phyloP scores from a whole-genome alignment of 2,797 vertebrate species.

The Peromyscus attwateri region DNA sequence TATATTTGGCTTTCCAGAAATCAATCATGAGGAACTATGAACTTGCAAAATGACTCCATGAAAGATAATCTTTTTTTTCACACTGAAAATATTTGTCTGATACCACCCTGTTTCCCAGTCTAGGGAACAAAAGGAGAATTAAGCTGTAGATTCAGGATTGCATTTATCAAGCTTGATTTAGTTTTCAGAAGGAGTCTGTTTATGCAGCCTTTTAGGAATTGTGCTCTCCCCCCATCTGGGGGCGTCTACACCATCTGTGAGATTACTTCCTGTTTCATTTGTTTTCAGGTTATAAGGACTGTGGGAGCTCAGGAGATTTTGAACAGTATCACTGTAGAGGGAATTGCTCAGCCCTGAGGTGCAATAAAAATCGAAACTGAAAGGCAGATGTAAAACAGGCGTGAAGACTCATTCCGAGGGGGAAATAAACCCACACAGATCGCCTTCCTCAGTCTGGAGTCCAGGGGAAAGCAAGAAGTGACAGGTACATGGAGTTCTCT shows the following conservation, averaged over 20 bases:
- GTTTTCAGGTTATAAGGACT: slow-evolving; percentile 11
- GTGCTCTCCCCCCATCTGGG: background rate
- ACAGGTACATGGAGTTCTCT: background rate
- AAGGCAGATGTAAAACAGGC: slow-evolving; percentile 41
- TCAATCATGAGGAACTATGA: slow-evolving; percentile 28
- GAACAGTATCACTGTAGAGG: background rate
- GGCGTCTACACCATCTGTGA: slow-evolving; percentile 21
- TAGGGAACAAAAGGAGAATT: background rate
- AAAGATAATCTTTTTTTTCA: slow-evolving; percentile 23
- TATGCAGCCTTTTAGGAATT: slow-evolving; percentile 61
- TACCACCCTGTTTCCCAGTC: background rate
- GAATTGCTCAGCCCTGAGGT: slow-evolving; percentile 13
- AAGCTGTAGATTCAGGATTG: background rate
- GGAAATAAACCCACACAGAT: background rate
- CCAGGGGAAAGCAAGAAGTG: slow-evolving; percentile 15
- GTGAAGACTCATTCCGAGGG: background rate
- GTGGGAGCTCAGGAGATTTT: slow-evolving; percentile 25
- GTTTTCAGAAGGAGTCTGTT: slow-evolving; percentile 22
- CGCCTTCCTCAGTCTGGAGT: slow-evolving; percentile 39
- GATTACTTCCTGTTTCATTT: slow-evolving; percentile 51
- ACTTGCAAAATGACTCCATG: slow-evolving; percentile 47
- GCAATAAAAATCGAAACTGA: slow-evolving; percentile 56
- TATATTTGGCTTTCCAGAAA: slow-evolving; percentile 48
- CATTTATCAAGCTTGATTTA: slow-evolving; percentile 30
- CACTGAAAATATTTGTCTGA: slow-evolving; percentile 46